phyloP scores from a whole-genome alignment of 2,113 vertebrate species.

The Eubucco bourcierii region DNA sequence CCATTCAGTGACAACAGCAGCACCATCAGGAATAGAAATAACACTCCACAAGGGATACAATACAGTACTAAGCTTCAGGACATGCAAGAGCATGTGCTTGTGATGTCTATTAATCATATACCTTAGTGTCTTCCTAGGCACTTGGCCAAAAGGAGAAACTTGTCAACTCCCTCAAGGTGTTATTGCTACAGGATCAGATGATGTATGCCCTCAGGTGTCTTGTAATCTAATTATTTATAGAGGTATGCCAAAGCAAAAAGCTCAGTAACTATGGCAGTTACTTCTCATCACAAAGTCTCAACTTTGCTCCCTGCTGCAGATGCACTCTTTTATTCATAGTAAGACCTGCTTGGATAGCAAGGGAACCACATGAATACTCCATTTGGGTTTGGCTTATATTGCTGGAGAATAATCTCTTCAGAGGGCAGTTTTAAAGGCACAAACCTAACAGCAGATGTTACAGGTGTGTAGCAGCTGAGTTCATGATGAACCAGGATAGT shows the following conservation, averaged over 20 bases:
- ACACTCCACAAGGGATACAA: background rate
- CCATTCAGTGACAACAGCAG: background rate
- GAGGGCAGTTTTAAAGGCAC: slow-evolving; percentile 2
- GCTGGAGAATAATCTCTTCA: background rate
- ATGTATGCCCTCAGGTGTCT: slow-evolving; percentile 37
- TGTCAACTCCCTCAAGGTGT: slow-evolving; percentile 34
- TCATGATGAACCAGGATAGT: background rate
- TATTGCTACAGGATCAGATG: slow-evolving; percentile 29
- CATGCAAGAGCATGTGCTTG: background rate
- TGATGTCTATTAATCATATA: slow-evolving; percentile 41
- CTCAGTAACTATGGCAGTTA: background rate
- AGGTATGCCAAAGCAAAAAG: slow-evolving; percentile 6
- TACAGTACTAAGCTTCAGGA: background rate
- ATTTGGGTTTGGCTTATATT: slow-evolving; percentile 12
- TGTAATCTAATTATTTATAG: slow-evolving; percentile 58
- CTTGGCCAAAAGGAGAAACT: slow-evolving; percentile 45
- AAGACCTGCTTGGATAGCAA: slow-evolving; percentile 2
- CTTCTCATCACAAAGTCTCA: slow-evolving; percentile 22
- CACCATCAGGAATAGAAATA: slow-evolving; percentile 8
- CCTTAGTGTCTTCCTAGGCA: slow-evolving; percentile 43
- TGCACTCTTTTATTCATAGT: background rate
- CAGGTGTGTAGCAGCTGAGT: slow-evolving; percentile 18
- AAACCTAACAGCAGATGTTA: background rate
- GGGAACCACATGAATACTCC: background rate
- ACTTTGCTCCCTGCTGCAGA: background rate